Conservation (phyloP, 2,888 invertebrate species). For the Xestia rhomboidea region DNA sequence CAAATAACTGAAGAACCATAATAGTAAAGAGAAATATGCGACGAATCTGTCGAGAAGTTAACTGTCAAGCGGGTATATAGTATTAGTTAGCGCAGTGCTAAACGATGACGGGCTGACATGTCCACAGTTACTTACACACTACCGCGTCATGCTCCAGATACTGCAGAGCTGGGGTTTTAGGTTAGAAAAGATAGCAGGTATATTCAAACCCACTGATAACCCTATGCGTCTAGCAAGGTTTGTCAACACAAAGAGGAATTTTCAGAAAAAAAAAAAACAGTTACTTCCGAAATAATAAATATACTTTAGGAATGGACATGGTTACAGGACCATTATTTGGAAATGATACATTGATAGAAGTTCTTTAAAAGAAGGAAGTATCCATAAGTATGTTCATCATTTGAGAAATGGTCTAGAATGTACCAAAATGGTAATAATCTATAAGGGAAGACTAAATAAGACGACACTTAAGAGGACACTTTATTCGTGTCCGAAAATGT, state of each 20-base stretch:
- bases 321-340: not conserved
- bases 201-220: slow-evolving; percentile 17
- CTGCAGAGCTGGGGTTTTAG: slow-evolving; percentile 27
- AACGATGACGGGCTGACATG: slow-evolving; percentile 23
- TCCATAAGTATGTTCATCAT: not conserved
- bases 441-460: not conserved
- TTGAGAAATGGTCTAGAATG: not conserved
- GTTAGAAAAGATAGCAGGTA: slow-evolving; percentile 23
- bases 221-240: not conserved
- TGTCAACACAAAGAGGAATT: too few species aligned
- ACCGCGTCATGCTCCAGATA: slow-evolving; percentile 35
- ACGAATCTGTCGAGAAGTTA: not conserved
- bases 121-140: slow-evolving; percentile 38
- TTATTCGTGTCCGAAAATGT: not conserved
- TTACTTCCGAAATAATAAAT: not conserved
- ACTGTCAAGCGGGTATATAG: slow-evolving; percentile 33
- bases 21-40: not conserved
- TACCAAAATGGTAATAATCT: not conserved
- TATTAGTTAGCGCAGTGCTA: slow-evolving; percentile 43
- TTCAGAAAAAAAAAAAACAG: not conserved
- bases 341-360: not conserved
- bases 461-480: not conserved
- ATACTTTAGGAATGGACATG: not conserved
- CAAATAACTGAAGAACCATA: not conserved
- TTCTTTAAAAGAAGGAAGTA: not conserved